Base-by-base conservation (phyloP, 1,140 invertebrate genomes). In the Drosophila lacteicornis region DNA sequence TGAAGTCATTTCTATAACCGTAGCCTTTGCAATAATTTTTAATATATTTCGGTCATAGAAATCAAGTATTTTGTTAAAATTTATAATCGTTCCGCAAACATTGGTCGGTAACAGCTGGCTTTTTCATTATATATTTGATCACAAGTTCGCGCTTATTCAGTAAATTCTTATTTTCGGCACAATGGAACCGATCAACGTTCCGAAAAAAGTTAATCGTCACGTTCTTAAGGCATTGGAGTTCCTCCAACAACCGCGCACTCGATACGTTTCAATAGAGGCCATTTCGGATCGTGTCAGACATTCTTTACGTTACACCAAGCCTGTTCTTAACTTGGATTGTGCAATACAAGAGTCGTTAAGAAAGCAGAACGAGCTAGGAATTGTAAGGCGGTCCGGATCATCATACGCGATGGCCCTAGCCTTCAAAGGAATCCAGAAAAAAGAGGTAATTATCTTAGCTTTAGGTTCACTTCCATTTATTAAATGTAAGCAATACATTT, bases 201-300 rank as follows among this genome's bases (percentile, higher is more conserved):
- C 68, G 0, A 73, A 75, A 11, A 62, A 75, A 15, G 45, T 91
- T 0, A 80, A 82, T 60, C 53, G 71, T 0, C 55, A 79, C 33
- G 82, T 91, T 0, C 17, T 75, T 0, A 80, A 80, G n/a, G 82
- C 84, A 0, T 7, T 91, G 1, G 8, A 25, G 3, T 4, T 5
- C 19, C 43, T 88, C 27, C 69, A 82, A 3, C 7, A 19, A 0
- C 25, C 17, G 1, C 5, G 9, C 0, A 5, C 4, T 0, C 17
- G 17, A 8, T 65, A 65, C 58, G 27, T 68, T 0, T 3, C 27
- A 11, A 22, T 27, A 4, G 22, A 38, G 0, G 11, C 4, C 1
- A 79, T 79, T 1, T 9, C 3, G 0, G 0, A 51, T 0, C 49
- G 47, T 15, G 82, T 88, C 0, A 75, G 57, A n/a, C 33, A 25